phyloP scores from a whole-genome alignment of 2,888 invertebrate species.

The Adelognathus sp. region DNA sequence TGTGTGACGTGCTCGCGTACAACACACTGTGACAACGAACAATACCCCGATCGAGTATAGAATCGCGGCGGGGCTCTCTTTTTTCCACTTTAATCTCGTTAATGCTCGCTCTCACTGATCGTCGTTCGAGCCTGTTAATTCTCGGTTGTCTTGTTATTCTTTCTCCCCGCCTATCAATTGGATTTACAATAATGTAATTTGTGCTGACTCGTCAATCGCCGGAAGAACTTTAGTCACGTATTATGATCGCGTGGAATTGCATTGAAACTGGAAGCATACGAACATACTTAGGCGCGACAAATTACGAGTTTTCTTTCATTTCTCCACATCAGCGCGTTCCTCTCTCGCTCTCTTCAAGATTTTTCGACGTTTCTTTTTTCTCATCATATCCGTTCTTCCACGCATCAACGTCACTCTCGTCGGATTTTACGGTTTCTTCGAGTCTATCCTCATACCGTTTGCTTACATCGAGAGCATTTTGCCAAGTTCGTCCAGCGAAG shows the following conservation, averaged over 20 bases:
- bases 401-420: conserved; percentile 40
- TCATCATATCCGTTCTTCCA: conserved; percentile 6
- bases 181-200: conserved; percentile 39
- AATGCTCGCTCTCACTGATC: background rate
- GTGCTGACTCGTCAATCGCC: conserved; percentile 44
- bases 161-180: conserved; percentile 9
- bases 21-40: background rate
- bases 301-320: conserved; percentile 15
- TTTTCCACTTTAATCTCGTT: background rate
- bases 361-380: background rate
- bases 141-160: background rate
- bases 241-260: conserved; percentile 59
- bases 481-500: conserved; percentile 51
- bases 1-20: no score
- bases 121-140: background rate
- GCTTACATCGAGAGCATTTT: background rate
- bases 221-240: conserved; percentile 58
- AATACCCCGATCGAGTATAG: background rate
- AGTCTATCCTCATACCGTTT: background rate
- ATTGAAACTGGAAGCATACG: conserved; percentile 58
- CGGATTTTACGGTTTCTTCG: background rate
- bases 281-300: conserved; percentile 56
- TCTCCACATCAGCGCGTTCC: conserved; percentile 1
- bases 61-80: background rate
- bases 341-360: background rate